phyloP scores from a whole-genome alignment of 2,797 vertebrate genomes.

The Silurus lanzhouensis region DNA sequence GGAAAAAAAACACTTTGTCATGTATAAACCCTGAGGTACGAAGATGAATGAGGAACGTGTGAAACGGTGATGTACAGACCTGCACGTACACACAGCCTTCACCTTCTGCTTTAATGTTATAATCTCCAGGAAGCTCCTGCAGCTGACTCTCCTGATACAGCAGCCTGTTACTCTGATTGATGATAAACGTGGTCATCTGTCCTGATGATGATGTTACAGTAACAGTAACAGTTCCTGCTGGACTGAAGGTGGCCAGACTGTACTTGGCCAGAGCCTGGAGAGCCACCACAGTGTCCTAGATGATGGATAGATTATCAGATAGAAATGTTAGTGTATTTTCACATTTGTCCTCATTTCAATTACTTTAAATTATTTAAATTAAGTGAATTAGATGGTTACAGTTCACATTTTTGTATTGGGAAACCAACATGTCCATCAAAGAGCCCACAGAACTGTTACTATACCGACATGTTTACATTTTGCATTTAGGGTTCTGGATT shows the following conservation, averaged over 20 bases:
- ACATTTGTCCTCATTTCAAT: neutral
- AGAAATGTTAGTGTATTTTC: neutral
- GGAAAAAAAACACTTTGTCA: neutral
- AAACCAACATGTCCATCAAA: neutral
- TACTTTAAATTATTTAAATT: neutral
- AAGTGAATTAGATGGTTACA: no score
- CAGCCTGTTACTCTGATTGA: conserved; percentile 76
- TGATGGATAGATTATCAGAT: neutral
- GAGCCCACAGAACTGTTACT: neutral
- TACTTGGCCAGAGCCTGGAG: conserved; percentile 85
- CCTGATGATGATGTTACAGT: conserved; percentile 69
- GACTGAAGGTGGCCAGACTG: conserved; percentile 72
- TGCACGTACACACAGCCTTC: conserved; percentile 78
- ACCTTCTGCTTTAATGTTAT: conserved; percentile 71
- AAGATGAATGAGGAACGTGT: neutral
- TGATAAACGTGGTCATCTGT: conserved; percentile 65
- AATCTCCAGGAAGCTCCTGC: conserved; percentile 69
- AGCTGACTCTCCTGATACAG: conserved; percentile 53
- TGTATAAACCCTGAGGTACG: neutral
- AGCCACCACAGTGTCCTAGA: conserved; percentile 85
- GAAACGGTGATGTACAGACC: conserved; percentile 61
- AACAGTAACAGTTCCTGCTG: conserved; percentile 69
- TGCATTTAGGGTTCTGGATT: neutral
- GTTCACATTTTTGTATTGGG: neutral
- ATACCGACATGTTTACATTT: neutral